Percentiles rank a stretch among this genome's conserved stretches.
These are phyloP conservation scores for Lepidostoma basale DNA, from an alignment of 1,140 invertebrate species.

Conservation along the genomic window DNA sequence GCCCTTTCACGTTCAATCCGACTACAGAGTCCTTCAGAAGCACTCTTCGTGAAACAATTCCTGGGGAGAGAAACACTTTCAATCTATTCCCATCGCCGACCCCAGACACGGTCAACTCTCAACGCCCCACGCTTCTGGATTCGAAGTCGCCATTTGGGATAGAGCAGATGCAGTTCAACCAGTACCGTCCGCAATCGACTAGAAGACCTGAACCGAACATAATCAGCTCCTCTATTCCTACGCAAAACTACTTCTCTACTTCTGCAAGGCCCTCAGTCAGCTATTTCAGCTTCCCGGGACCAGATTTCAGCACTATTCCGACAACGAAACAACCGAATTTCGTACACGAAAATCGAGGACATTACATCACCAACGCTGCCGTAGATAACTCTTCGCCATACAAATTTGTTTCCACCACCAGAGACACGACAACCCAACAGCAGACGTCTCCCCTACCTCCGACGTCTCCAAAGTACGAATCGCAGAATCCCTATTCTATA, in stretches of 20 bases:
- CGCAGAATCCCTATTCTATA: constrained; percentile 58
- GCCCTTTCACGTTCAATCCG: constrained; percentile 34
- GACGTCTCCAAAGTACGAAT: constrained; percentile 52
- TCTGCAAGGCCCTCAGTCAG: constrained; percentile 41
- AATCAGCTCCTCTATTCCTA: constrained; percentile 17
- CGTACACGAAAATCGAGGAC: constrained; percentile 37
- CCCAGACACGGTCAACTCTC: constrained; percentile 24
- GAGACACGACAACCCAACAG: constrained; percentile 11
- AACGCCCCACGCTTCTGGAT: constrained; percentile 30
- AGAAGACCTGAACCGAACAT: constrained; percentile 29
- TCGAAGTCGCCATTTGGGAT: constrained; percentile 26
- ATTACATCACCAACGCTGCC: constrained; percentile 44
- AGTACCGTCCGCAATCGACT: constrained; percentile 27
- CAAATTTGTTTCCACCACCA: constrained; percentile 3
- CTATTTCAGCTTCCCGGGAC: constrained; percentile 41
- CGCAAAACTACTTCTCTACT: constrained; percentile 32
- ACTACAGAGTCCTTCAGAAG: constrained; percentile 39
- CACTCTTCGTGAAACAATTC: constrained; percentile 2
- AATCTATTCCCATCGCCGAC: constrained; percentile 41
- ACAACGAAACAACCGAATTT: constrained; percentile 25
- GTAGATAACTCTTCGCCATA: constrained; percentile 24
- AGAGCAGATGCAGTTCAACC: constrained; percentile 19
- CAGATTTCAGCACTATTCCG: constrained; percentile 36
- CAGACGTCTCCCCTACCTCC: constrained; percentile 46
- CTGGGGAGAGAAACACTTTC: constrained; percentile 30